These are phyloP conservation scores for Drosophila mimica DNA, from an alignment of 2,888 invertebrate genomes.

Conservation along the genomic window DNA sequence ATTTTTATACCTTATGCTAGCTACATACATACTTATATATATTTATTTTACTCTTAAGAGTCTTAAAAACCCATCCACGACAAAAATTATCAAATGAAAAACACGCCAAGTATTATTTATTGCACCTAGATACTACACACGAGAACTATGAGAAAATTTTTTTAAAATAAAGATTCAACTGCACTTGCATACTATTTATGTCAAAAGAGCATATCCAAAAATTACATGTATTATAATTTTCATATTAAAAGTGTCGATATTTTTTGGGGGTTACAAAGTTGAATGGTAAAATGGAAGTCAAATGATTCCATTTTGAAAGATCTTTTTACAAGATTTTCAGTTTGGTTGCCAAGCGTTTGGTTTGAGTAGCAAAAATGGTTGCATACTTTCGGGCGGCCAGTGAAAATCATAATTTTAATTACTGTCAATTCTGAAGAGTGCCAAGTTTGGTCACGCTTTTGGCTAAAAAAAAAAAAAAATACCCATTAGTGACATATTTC, in stretches of 20 bases:
- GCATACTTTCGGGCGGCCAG: slow-evolving; percentile 9
- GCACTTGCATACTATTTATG: slow-evolving; percentile 60
- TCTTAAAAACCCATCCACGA: slow-evolving; percentile 44
- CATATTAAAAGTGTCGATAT: neutral
- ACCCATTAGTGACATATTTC: neutral
- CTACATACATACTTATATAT: slow-evolving; percentile 45
- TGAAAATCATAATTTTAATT: neutral
- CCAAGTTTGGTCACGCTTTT: neutral
- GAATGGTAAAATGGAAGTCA: too few species aligned
- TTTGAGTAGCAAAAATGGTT: neutral
- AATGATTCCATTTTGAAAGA: neutral
- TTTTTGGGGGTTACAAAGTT: neutral
- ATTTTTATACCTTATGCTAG: slow-evolving; percentile 61
- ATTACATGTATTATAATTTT: slow-evolving; percentile 4
- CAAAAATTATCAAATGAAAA: slow-evolving; percentile 9
- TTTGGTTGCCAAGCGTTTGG: too few species aligned
- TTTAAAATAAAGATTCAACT: slow-evolving; percentile 49
- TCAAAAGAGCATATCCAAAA: slow-evolving; percentile 34
- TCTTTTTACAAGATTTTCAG: neutral
- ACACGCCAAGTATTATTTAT: slow-evolving; percentile 75
- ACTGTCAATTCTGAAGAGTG: neutral
- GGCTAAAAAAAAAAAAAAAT: neutral
- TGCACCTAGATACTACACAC: slow-evolving; percentile 51
- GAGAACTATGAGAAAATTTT: slow-evolving; percentile 47
- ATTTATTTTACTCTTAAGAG: slow-evolving; percentile 13